Conservation (phyloP, 2,888 invertebrate species). For the Incurvaria masculella region DNA sequence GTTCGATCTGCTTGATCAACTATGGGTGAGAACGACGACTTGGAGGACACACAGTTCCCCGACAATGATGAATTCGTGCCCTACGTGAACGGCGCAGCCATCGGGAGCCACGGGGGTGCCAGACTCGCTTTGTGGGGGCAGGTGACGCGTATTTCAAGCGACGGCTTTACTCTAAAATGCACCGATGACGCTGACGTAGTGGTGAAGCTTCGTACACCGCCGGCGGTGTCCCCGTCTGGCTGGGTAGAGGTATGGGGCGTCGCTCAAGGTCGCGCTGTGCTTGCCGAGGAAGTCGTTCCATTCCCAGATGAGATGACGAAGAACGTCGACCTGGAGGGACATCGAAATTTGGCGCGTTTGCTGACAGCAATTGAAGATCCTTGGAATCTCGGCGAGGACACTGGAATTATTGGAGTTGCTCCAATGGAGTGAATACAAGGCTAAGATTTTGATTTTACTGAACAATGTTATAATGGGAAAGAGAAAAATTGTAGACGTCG, state of each 20-base stretch:
- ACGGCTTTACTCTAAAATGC: slow-evolving; percentile 45
- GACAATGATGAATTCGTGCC: slow-evolving; percentile 49
- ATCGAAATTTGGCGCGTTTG: slow-evolving; percentile 38
- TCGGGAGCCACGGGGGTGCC: slow-evolving; percentile 44
- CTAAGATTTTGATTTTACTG: not conserved
- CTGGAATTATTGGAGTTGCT: slow-evolving; percentile 28
- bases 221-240: slow-evolving; percentile 42
- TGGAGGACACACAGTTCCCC: slow-evolving; percentile 46
- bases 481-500: too few species aligned
- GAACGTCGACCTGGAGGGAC: slow-evolving; percentile 42
- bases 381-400: slow-evolving; percentile 43
- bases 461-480: too few species aligned
- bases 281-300: slow-evolving; percentile 45
- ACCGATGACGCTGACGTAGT: slow-evolving; percentile 48
- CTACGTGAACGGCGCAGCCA: slow-evolving; percentile 44
- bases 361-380: slow-evolving; percentile 44
- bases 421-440: slow-evolving; percentile 30
- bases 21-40: slow-evolving; percentile 46
- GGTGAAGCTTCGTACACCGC: slow-evolving; percentile 34
- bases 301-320: slow-evolving; percentile 38
- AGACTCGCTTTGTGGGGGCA: slow-evolving; percentile 48
- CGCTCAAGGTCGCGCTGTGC: slow-evolving; percentile 41
- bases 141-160: slow-evolving; percentile 43
- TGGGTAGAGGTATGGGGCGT: slow-evolving; percentile 50
- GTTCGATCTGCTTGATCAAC: not conserved